A percentile compares a stretch with the other conserved stretches of the same genome.
These are phyloP conservation scores for Hyposmocoma kahamanoa DNA, from an alignment of 1,140 invertebrate genomes.

Conservation along the genomic window DNA sequence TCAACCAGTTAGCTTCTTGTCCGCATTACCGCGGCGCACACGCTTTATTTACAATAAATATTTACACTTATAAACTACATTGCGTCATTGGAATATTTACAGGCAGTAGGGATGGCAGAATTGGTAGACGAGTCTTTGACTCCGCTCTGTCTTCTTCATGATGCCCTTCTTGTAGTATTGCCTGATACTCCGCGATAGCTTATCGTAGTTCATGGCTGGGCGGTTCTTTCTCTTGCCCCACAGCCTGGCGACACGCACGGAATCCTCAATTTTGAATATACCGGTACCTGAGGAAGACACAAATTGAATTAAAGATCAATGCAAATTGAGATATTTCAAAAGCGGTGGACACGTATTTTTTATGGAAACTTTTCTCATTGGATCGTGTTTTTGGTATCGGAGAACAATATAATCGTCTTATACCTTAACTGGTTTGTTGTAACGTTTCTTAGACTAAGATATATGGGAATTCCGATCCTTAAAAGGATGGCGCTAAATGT, in stretches of 20 bases:
- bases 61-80: constrained; percentile 25
- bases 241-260: constrained; percentile 93
- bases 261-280: constrained; percentile 99
- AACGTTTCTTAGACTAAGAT: too few species aligned
- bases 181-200: constrained; percentile 96
- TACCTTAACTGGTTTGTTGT: too few species aligned
- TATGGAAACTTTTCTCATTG: too few species aligned
- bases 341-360: too few species aligned
- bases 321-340: too few species aligned
- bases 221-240: constrained; percentile 99
- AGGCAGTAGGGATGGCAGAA: constrained; percentile 96
- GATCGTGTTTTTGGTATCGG: too few species aligned
- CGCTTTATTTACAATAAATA: constrained; percentile 65
- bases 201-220: constrained; percentile 99
- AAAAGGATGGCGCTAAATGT: too few species aligned
- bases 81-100: constrained; percentile 63
- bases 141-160: constrained; percentile 99
- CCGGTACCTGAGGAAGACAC: constrained; percentile 80
- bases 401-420: too few species aligned
- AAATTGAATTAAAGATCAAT: constrained; percentile 58
- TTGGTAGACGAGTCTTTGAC: constrained; percentile 98
- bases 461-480: too few species aligned
- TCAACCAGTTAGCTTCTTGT: constrained; percentile 35
- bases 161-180: constrained; percentile 99
- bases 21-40: constrained; percentile 67